Percentiles rank a stretch among this genome's conserved stretches.
Conservation (phyloP, 2,797 vertebrate genomes). For the Potorous gilbertii region DNA sequence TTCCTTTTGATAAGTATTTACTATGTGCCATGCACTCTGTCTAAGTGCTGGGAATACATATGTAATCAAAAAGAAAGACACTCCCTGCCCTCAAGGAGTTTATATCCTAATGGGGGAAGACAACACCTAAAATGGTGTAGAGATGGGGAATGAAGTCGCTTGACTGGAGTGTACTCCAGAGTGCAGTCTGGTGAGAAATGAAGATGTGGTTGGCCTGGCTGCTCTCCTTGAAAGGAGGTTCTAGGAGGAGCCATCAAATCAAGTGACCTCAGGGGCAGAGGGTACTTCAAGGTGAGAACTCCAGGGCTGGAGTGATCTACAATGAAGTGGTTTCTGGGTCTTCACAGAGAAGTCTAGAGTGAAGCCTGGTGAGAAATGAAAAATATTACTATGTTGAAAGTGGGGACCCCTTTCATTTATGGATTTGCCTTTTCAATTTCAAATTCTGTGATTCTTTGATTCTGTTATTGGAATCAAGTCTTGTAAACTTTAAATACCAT, state of each 20-base stretch:
- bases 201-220: neutral
- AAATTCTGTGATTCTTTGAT: neutral
- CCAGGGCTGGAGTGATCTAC: neutral
- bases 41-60: neutral
- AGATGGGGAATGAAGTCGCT: neutral
- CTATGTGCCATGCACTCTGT: neutral
- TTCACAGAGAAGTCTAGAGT: neutral
- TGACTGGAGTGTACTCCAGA: neutral
- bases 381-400: neutral
- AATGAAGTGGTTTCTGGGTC: neutral
- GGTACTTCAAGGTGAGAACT: neutral
- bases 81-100: neutral
- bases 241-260: neutral
- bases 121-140: neutral
- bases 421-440: neutral
- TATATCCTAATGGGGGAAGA: neutral
- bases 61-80: neutral
- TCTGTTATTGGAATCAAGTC: neutral
- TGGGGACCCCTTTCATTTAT: neutral
- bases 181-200: neutral
- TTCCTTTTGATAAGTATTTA: neutral
- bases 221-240: neutral
- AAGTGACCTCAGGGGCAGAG: neutral
- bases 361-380: neutral
- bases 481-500: neutral